Evolutionary conservation across 2,888 invertebrate species (phyloP).

Genomic region (Trachelus iudaicus): DNA sequence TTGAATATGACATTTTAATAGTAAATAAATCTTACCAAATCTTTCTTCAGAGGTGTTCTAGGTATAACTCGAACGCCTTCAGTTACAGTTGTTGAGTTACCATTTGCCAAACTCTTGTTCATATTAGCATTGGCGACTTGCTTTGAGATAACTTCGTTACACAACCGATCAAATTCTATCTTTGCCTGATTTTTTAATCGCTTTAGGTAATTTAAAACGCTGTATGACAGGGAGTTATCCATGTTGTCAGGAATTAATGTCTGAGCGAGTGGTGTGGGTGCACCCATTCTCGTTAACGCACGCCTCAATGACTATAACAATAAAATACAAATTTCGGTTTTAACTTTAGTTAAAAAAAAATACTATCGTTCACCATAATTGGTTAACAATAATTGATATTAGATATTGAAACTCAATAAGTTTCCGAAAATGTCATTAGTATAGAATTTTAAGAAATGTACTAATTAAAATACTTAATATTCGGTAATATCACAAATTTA

Average conservation of each 20-base stretch:
- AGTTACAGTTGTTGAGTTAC: constrained; percentile 68
- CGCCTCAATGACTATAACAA: constrained; percentile 83
- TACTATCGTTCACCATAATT: neutral
- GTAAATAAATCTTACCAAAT: constrained; percentile 70
- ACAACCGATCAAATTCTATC: constrained; percentile 88
- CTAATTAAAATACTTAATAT: too few species aligned
- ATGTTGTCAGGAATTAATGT: constrained; percentile 91
- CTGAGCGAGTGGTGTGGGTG: constrained; percentile 82
- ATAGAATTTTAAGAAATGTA: neutral
- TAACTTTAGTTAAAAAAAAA: constrained; percentile 1
- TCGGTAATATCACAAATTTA: neutral
- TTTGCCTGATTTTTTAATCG: constrained; percentile 95
- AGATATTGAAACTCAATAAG: neutral
- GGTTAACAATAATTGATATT: neutral
- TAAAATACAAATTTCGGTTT: constrained; percentile 18
- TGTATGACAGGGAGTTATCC: constrained; percentile 93
- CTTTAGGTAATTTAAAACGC: constrained; percentile 94
- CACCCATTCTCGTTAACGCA: constrained; percentile 92
- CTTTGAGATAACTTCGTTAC: constrained; percentile 81
- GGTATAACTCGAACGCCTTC: constrained; percentile 83
- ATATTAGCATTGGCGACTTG: constrained; percentile 62
- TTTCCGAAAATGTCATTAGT: neutral
- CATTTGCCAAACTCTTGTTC: constrained; percentile 55
- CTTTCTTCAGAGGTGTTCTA: constrained; percentile 79
- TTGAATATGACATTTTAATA: neutral